Conservation (phyloP, 2,113 vertebrate species). For the Zonotrichia leucophrys region DNA sequence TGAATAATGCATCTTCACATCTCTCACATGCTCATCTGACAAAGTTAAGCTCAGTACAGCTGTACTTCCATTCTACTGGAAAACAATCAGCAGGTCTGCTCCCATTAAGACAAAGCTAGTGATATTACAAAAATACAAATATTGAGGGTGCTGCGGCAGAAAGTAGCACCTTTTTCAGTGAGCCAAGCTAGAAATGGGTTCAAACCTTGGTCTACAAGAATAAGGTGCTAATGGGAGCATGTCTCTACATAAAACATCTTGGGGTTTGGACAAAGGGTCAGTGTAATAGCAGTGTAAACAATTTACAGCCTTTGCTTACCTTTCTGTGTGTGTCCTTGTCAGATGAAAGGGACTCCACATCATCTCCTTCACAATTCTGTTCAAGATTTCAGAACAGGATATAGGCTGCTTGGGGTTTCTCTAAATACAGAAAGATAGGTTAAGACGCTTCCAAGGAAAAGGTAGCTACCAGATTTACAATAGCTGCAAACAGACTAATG, state of each 20-base stretch:
- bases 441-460: background rate
- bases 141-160: background rate
- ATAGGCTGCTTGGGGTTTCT: background rate
- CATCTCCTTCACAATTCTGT: background rate
- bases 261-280: background rate
- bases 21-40: background rate
- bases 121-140: background rate
- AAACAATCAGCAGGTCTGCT: background rate
- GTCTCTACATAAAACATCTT: background rate
- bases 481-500: background rate
- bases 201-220: background rate
- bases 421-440: background rate
- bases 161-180: background rate
- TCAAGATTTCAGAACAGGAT: background rate
- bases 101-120: background rate
- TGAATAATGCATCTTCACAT: background rate
- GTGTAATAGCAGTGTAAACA: background rate
- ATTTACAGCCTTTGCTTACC: background rate
- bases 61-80: background rate
- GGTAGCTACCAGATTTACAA: background rate
- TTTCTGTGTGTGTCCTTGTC: background rate
- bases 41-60: background rate
- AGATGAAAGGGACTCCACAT: background rate
- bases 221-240: background rate
- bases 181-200: background rate